phyloP scores from a whole-genome alignment of 2,113 vertebrate genomes.

The Eurypyga helias region DNA sequence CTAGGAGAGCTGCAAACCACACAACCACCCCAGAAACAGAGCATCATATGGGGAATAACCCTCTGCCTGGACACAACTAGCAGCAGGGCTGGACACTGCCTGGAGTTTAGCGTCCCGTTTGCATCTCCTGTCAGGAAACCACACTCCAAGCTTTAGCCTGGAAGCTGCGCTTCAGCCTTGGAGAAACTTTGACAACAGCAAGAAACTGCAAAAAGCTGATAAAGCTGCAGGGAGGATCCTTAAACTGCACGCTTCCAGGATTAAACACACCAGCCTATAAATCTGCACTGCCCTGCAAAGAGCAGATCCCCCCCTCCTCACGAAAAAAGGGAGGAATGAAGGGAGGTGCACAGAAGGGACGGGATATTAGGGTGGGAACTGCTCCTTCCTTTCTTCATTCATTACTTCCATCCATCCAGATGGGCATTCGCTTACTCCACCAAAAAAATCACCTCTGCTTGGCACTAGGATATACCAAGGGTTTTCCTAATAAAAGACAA shows the following conservation, averaged over 20 bases:
- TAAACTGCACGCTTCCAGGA: not conserved
- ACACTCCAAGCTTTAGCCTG: not conserved
- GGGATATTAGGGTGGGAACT: not conserved
- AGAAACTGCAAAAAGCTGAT: not conserved
- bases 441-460: not conserved
- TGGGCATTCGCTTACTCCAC: not conserved
- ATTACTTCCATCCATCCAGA: not conserved
- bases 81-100: not conserved
- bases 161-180: accelerated
- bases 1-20: accelerated
- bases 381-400: not conserved
- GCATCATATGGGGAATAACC: not conserved
- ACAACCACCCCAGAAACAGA: not conserved
- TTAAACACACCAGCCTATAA: not conserved
- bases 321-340: no score
- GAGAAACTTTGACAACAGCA: accelerated
- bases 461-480: no score
- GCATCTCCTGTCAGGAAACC: not conserved
- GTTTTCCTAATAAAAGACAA: not conserved
- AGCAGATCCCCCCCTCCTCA: not conserved
- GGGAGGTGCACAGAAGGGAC: accelerated
- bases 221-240: not conserved
- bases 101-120: not conserved
- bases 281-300: not conserved
- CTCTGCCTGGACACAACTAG: accelerated